Base-by-base conservation (phyloP, 2,113 vertebrate species). In the Rhabdomys dilectus region DNA sequence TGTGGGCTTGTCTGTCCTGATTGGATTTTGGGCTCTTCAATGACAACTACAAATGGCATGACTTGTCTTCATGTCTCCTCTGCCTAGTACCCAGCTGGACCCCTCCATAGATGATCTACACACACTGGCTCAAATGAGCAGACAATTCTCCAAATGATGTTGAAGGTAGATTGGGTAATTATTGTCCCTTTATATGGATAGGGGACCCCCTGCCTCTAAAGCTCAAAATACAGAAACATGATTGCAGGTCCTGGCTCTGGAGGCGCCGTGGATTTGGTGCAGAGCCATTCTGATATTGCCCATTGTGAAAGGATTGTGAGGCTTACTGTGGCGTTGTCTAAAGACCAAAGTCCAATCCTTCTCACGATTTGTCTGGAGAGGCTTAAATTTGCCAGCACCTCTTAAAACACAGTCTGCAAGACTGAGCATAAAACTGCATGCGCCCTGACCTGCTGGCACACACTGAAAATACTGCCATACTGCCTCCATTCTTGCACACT, bases 341-440 rank as follows among this genome's bases (percentile, higher is more conserved):
- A 93, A 95, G 85, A 82, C 91, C 3, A 48, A 87, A 3, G 4
- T 51, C 81, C 72, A 66, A 8, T 93, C 88, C 66, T 96, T 94
- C 91, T 85, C 77, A 58, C 9, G 68, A 91, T 91, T 91, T 75
- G 58, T 96, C 89, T 82, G 86, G 88, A 88, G 91, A 95, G 95
- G 91, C 95, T 96, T 36, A 68, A 78, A 91, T 96, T 91, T 94
- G 94, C 96, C 93, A 94, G 78, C 3, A 19, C 81, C 36, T 51
- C 92, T 97, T 91, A 95, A 97, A 97, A 97, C 95, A 97, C 10
- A 96, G 94, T 95, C 93, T 0, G 42, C 96, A 98, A 96, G 86
- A 95, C 93, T 36, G 66, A 95, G 91, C 96, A 89, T 94, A 88
- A 93, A 96, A 73, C 97, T 58, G 94, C 88, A 93, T 92, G 95